A percentile compares a stretch with the other conserved stretches of the same genome.
phyloP scores from a whole-genome alignment of 1,140 invertebrate species.

The Melitaea cinxia region DNA sequence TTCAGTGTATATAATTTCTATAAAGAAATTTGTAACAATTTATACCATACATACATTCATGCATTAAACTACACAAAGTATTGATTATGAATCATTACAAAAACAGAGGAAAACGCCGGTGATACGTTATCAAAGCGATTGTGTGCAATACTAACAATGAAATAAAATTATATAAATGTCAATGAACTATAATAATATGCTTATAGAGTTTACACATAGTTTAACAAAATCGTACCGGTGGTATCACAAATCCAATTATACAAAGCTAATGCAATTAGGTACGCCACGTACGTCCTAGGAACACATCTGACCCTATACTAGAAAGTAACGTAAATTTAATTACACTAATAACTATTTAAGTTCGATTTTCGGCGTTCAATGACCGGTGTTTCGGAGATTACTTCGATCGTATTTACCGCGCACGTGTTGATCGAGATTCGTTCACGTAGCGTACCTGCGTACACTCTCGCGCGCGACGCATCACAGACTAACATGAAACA shows the following conservation, averaged over 20 bases:
- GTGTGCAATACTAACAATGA: not conserved
- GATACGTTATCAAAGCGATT: constrained; percentile 26
- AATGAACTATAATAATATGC: constrained; percentile 16
- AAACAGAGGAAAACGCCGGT: constrained; percentile 1
- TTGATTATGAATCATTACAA: constrained; percentile 3
- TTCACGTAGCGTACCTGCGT: constrained; percentile 62
- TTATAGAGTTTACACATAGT: not conserved
- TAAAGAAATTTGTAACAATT: not conserved
- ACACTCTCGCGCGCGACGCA: constrained; percentile 65
- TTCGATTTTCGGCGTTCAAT: constrained; percentile 46
- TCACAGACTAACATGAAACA: constrained; percentile 57
- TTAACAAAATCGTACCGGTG: not conserved
- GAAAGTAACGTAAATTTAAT: constrained; percentile 27
- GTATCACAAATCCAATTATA: constrained; percentile 26
- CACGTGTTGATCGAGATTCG: constrained; percentile 28
- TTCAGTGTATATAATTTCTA: not conserved
- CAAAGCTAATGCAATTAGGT: constrained; percentile 26
- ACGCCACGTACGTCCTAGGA: constrained; percentile 1
- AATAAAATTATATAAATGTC: not conserved
- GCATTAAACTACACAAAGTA: not conserved
- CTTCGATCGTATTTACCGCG: constrained; percentile 37
- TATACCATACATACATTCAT: not conserved
- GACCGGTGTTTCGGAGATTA: constrained; percentile 47
- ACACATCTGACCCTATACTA: not conserved
- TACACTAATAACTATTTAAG: constrained; percentile 29